Base-by-base conservation (phyloP, 1,140 invertebrate species). In the Seison nebaliae region DNA sequence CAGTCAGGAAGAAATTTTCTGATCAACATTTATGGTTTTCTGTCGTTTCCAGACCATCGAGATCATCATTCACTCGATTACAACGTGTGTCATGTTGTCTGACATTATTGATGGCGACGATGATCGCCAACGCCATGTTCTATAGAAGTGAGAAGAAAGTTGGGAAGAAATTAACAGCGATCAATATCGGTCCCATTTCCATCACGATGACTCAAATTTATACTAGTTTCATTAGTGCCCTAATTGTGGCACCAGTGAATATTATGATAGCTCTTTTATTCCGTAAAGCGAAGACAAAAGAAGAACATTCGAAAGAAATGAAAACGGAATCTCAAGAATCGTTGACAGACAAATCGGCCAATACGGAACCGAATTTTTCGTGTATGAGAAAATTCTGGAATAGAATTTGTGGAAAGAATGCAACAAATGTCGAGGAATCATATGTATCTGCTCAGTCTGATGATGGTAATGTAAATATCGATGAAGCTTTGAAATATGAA, bases 121-220 rank as follows among this genome's bases (percentile, higher is more conserved):
- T 60, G 58, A 55, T 59, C 28, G 49, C 55, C 19, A 60, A 60
- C 44, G 53, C 52, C 38, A 60, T 60, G 57, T 60, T 50, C 45
- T 60, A 57, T 44, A 54, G 53, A 28, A 31, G 42, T 12, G 40
- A 43, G 9, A 33, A 41, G 28, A 37, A 37, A 15, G 16, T 21
- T 19, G 22, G 29, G 19, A 35, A 22, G 6, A 35, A 39, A 20
- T 26, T 32, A 2, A 32, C 31, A 7, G 38, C 35, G 16, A 8
- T 40, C 4, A 19, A 40, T 19, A 28, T 40, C 9, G 38, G 38
- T 9, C 38, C 38, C 7, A 20, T 40, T 6, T 26, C 33, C 17
- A 34, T 40, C 17, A 40, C 38, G 11, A 34, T 40, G 31, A 20
- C 38, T 11, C 38, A 40, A 28, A 17, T 55, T 4, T 54, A 49